Base-by-base conservation (phyloP, 2,113 vertebrate species). In the Todiramphus saurophagus region DNA sequence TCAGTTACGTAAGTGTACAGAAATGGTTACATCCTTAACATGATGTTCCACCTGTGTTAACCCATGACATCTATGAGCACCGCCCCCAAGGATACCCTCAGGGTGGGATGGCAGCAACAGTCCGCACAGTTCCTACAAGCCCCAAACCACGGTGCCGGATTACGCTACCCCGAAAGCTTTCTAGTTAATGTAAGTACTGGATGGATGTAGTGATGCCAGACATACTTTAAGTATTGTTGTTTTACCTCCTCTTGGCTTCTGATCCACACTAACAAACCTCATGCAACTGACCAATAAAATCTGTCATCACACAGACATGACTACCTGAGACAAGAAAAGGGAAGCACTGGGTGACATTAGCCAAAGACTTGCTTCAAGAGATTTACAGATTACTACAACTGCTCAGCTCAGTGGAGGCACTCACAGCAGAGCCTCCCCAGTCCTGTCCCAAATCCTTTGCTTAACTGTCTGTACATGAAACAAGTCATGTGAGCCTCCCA, bases 21-120 rank as follows among this genome's bases (percentile, higher is more conserved):
- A 62, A 78, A 64, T 31, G 24, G 21, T 88, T 33, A 31, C 25
- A 59, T 87, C 97, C 98, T 99, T 99, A 98, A 98, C 80, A 1
- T 3, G 43, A 1, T 25, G 17, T 94, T 84, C 53, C 89, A 99
- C 98, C 95, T 74, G 96, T 99, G 95, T 90, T 99, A 89, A 94
- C 97, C 66, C 82, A 58, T 30, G 92, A 35, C 5, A 6, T 96
- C 20, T 98, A 98, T 9, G 96, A 98, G 39, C 4, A 68, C 39
- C 97, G 97, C 93, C 93, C 96, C 3, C 66, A 84, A 51, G 96
- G 96, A n/a, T 94, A 63, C 74, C 96, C 96, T 6, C 59, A 83
- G 30, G 96, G 83, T 20, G 94, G 91, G 67, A 96, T 96, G 93
- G 97, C 94, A 43, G 90, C 97, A 70, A 79, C 60, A 53, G 81